Evolutionary conservation across 2,113 vertebrate genomes (phyloP), one percentile per base, ranked within the genome.

Genomic region (Potamarius usumacintae): DNA sequence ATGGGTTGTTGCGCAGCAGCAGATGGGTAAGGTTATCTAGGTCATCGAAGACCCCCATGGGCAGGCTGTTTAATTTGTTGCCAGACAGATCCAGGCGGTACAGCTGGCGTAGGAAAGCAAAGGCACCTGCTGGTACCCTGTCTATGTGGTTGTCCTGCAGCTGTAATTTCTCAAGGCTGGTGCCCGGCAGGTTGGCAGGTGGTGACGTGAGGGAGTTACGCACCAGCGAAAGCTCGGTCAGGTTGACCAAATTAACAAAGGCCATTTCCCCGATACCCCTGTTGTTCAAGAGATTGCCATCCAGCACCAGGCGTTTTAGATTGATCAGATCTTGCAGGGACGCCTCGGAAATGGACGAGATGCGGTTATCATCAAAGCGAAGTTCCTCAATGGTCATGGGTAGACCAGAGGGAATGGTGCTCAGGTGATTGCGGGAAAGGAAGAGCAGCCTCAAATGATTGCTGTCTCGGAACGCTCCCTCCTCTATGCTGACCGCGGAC

Each of bases 121-220:
- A 99, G 87, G 98, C 97, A 83, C 97, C 97, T 84, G 96, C 93
- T 30, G 98, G 97, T 84, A 99, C 96, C 12, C 95, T 94, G 92
- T 97, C 99, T 92, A 99, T 99, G 91, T 99, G 98, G 94, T 99
- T 99, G 91, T 99, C 98, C 94, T 99, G 98, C 87, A 99, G 96
- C 89, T 99, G 97, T 94, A 99, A 96, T 94, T 97, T 99, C 93
- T 97, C 96, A 85, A 99, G 94, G 92, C 97, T 98, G 83, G 95
- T 96, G 72, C 98, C 97, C 0, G 98, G 98, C 91, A 99, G 94
- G 92, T 99, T 98, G 84, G 97, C 96, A 1, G 98, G 98, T 0
- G 98, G 98, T 0, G 97, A 95, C 55, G 97, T 98, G 85, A 99
- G 94, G 0, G 98, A 98, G 94, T 99, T 99, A 76, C 97, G 97